phyloP scores from a whole-genome alignment of 2,797 vertebrate species.

The Artibeus jamaicensis region DNA sequence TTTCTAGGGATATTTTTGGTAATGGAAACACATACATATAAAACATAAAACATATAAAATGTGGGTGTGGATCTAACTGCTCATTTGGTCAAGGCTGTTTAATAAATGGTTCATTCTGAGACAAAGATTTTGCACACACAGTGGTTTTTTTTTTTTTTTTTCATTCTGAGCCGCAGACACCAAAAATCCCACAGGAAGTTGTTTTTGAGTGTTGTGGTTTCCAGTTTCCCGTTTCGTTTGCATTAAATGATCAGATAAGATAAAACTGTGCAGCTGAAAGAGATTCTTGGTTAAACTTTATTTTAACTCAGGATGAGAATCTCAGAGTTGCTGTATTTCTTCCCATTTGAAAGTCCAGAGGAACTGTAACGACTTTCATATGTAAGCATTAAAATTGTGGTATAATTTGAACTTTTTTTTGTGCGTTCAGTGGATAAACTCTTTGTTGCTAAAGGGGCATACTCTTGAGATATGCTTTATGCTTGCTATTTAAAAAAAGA shows the following conservation, averaged over 20 bases:
- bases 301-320: neutral
- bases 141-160: conserved; percentile 15
- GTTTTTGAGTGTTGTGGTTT: conserved; percentile 80
- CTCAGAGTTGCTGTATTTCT: conserved; percentile 15
- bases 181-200: conserved; percentile 85
- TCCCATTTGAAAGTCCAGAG: neutral
- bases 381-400: neutral
- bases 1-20: conserved; percentile 3
- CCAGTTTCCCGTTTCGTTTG: conserved; percentile 77
- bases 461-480: neutral
- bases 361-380: neutral
- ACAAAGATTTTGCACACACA: neutral
- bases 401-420: neutral
- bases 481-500: neutral
- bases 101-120: neutral
- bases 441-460: neutral
- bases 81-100: neutral
- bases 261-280: conserved; percentile 59
- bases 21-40: neutral
- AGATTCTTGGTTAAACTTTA: conserved; percentile 59
- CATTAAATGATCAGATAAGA: conserved; percentile 73
- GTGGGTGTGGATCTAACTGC: neutral
- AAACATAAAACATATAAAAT: neutral
- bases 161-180: conserved; percentile 70
- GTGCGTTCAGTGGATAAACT: neutral